Conservation (phyloP, 2,797 vertebrate species). For the Pitangus sulphuratus region DNA sequence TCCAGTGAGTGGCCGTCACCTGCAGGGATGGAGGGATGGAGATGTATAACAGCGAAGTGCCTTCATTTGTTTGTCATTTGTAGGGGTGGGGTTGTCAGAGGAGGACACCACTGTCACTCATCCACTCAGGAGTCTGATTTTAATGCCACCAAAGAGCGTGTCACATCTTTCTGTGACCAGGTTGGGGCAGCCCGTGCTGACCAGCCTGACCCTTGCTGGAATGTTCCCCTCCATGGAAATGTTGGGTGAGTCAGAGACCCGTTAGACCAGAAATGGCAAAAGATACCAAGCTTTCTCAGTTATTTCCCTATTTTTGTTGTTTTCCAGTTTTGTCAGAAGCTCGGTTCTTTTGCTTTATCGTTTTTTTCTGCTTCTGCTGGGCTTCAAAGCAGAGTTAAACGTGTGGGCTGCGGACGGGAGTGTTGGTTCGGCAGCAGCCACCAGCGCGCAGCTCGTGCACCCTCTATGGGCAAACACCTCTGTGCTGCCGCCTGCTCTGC, state of each 20-base stretch:
- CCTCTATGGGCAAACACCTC: neutral
- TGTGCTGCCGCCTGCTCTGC: rapidly evolving
- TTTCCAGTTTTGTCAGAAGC: neutral
- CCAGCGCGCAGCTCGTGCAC: rapidly evolving
- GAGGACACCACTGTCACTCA: neutral
- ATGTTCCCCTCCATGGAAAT: conserved; percentile 71
- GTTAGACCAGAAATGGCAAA: neutral
- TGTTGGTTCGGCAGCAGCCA: rapidly evolving
- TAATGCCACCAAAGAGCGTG: conserved; percentile 59
- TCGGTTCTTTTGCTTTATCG: no score
- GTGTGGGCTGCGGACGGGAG: rapidly evolving
- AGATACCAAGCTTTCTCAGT: neutral
- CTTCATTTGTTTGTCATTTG: rapidly evolving
- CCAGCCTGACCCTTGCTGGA: conserved; percentile 63
- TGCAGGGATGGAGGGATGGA: neutral
- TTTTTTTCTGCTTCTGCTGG: neutral
- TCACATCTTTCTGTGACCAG: conserved; percentile 69
- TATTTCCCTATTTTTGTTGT: neutral
- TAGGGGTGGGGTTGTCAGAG: rapidly evolving
- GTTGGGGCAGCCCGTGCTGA: conserved; percentile 47
- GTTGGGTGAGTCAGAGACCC: neutral
- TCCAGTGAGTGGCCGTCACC: rapidly evolving
- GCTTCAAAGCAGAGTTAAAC: rapidly evolving
- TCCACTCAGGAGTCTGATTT: conserved; percentile 68
- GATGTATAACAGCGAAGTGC: neutral